Evolutionary conservation across 1,140 invertebrate species (phyloP).

Genomic region (Drosophila subpulchrella): DNA sequence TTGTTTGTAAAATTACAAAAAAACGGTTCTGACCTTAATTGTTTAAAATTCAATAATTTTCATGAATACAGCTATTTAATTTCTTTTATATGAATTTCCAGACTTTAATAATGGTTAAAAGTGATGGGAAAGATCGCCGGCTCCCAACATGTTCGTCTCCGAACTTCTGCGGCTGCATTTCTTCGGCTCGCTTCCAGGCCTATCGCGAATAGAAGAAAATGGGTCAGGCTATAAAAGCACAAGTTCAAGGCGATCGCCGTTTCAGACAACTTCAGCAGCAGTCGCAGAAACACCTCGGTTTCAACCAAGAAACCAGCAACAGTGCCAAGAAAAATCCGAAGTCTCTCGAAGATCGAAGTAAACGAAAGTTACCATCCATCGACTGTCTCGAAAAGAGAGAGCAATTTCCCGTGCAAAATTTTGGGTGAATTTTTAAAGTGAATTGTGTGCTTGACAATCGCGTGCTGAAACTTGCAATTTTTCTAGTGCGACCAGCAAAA

Average conservation of each 20-base stretch:
- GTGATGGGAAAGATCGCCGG: not conserved
- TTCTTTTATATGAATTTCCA: not conserved
- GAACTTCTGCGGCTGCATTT: slow-evolving; percentile 55
- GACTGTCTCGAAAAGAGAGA: slow-evolving; percentile 34
- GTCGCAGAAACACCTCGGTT: slow-evolving; percentile 25
- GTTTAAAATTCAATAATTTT: not conserved
- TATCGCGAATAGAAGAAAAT: slow-evolving; percentile 80
- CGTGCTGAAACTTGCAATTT: slow-evolving; percentile 44
- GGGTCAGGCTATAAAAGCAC: slow-evolving; percentile 86
- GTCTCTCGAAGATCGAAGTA: slow-evolving; percentile 27
- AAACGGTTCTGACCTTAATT: too few species aligned
- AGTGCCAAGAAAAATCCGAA: slow-evolving; percentile 48
- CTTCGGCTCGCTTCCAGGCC: slow-evolving; percentile 50
- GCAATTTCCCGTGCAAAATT: slow-evolving; percentile 54
- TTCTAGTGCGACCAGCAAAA: slow-evolving; percentile 49
- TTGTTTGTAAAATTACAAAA: too few species aligned
- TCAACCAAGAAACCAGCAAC: not conserved
- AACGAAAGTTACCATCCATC: slow-evolving; percentile 57
- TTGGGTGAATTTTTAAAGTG: slow-evolving; percentile 67
- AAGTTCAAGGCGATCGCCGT: slow-evolving; percentile 86
- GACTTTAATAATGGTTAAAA: not conserved
- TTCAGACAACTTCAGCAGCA: slow-evolving; percentile 71
- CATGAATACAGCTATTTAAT: not conserved
- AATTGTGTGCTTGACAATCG: slow-evolving; percentile 56
- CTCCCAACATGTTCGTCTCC: slow-evolving; percentile 51